These are phyloP conservation scores for Eudemis profundana DNA, from an alignment of 2,888 invertebrate genomes.

Conservation along the genomic window DNA sequence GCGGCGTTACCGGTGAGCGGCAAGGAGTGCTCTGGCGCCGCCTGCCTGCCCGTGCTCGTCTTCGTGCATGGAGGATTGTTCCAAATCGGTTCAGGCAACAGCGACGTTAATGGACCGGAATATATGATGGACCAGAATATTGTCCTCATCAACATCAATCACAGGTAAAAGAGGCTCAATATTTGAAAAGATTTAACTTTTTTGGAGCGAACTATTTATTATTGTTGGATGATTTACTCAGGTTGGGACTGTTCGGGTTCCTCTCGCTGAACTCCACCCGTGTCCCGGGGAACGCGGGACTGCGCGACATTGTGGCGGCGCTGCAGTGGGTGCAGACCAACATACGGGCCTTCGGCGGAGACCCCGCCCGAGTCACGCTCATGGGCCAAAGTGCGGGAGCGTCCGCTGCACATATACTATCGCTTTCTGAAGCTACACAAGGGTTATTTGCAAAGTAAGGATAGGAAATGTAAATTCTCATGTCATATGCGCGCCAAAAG, in stretches of 20 bases:
- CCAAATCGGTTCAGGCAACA: conserved; percentile 73
- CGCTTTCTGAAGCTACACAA: conserved; percentile 64
- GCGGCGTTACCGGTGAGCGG: conserved; percentile 49
- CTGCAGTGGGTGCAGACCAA: conserved; percentile 74
- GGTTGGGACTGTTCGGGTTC: conserved; percentile 77
- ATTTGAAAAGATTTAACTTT: conserved; percentile 40
- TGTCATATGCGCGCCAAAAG: too few relatives aligned
- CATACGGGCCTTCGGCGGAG: conserved; percentile 71
- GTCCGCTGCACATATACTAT: conserved; percentile 65
- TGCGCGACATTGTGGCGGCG: conserved; percentile 73
- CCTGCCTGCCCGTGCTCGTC: conserved; percentile 67
- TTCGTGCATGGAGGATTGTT: conserved; percentile 79
- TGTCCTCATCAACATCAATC: conserved; percentile 78
- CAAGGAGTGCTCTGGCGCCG: conserved; percentile 25
- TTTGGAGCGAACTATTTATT: conserved; percentile 33
- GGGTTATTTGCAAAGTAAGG: conserved; percentile 69
- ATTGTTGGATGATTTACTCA: conserved; percentile 49
- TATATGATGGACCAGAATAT: conserved; percentile 67
- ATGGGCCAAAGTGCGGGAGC: conserved; percentile 79
- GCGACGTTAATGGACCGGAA: conserved; percentile 74
- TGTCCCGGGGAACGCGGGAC: conserved; percentile 76
- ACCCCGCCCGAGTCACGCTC: conserved; percentile 71
- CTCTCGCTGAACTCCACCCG: conserved; percentile 67
- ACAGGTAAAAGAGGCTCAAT: conserved; percentile 61
- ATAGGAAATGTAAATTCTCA: too few relatives aligned